Conservation (phyloP, 2,113 vertebrate species). For the Melanotaenia duboulayi region DNA sequence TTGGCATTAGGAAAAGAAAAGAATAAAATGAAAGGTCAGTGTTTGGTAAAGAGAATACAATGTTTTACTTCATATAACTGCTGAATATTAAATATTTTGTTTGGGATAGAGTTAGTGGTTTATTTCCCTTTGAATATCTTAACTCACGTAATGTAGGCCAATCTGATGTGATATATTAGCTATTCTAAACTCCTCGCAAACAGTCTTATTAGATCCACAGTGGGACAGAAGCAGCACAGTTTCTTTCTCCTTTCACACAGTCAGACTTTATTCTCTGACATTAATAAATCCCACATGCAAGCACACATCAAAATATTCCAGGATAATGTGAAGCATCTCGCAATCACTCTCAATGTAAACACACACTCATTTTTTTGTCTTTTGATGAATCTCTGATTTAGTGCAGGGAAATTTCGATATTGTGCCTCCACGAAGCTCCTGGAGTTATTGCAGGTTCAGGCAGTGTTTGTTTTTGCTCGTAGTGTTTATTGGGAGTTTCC, state of each 20-base stretch:
- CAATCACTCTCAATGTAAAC: constrained; percentile 52
- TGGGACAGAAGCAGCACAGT: neutral
- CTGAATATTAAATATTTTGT: constrained; percentile 11
- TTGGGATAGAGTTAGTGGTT: constrained; percentile 22
- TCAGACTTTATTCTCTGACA: constrained; percentile 18
- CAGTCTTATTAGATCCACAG: constrained; percentile 10
- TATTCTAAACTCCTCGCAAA: constrained; percentile 11
- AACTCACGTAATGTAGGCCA: constrained; percentile 20
- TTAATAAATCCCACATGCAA: constrained; percentile 21
- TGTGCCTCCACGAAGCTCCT: neutral
- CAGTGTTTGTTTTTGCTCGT: neutral
- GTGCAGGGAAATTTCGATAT: constrained; percentile 13
- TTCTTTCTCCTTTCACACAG: neutral
- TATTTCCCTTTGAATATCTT: constrained; percentile 25
- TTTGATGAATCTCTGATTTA: constrained; percentile 27
- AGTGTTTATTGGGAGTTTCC: constrained; percentile 23
- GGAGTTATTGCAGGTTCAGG: constrained; percentile 11
- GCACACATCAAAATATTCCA: constrained; percentile 30
- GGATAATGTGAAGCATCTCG: constrained; percentile 11
- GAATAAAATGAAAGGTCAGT: neutral
- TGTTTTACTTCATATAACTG: neutral
- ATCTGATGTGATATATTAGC: constrained; percentile 20
- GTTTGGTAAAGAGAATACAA: neutral
- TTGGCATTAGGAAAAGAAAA: constrained; percentile 4
- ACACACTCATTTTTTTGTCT: constrained; percentile 30